A percentile compares a stretch with the other conserved stretches of the same genome.
Conservation (phyloP, 2,797 vertebrate species). For the Hemibagrus guttatus region DNA sequence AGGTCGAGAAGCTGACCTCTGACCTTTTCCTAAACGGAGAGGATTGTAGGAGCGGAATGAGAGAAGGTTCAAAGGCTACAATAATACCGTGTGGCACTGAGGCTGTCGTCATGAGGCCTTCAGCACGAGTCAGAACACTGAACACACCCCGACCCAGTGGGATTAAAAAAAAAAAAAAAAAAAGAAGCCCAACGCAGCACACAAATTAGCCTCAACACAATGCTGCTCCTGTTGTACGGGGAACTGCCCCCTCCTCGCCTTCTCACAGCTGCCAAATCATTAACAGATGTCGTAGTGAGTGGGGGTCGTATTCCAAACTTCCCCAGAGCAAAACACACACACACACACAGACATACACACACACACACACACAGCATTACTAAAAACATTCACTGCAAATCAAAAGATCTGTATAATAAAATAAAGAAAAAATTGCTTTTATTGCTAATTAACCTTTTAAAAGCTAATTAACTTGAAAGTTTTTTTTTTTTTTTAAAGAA, state of each 20-base stretch:
- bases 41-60: conserved; percentile 25
- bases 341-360: conserved; percentile 14
- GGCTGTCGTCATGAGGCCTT: conserved; percentile 45
- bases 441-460: not conserved
- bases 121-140: conserved; percentile 27
- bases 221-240: conserved; percentile 77
- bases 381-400: not conserved
- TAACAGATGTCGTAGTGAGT: conserved; percentile 74
- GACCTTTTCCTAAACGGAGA: conserved; percentile 2
- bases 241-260: conserved; percentile 58
- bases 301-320: conserved; percentile 63
- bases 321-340: conserved; percentile 41
- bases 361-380: not conserved
- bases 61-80: conserved; percentile 40
- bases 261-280: conserved; percentile 74
- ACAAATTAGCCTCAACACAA: conserved; percentile 77
- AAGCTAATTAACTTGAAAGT: no score
- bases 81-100: conserved; percentile 14
- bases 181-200: conserved; percentile 67
- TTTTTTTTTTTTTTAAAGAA: no score
- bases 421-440: not conserved
- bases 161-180: conserved; percentile 63
- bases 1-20: conserved; percentile 19
- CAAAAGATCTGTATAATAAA: not conserved
- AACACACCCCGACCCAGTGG: conserved; percentile 62